Evolutionary conservation across 2,888 invertebrate species (phyloP), one percentile per base, ranked within the genome.

Genomic region (Yponomeuta plumbellus): DNA sequence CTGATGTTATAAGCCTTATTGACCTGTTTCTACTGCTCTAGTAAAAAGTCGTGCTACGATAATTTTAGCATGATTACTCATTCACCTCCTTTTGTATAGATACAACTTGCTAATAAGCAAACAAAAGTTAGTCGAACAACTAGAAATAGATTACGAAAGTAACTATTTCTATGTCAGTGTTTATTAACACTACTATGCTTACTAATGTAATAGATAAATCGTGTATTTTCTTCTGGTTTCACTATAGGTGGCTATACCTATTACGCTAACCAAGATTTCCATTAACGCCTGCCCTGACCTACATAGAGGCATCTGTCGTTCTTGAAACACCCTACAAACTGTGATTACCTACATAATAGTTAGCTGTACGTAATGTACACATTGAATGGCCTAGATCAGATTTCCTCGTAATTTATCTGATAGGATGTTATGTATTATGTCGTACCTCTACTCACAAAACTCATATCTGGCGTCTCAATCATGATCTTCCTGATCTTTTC

Each of bases 221-320:
- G 10, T 17, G 44, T 17, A 4, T 52, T 17, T 52, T 17, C 17
- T 17, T 52, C 44, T 52, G 44, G 44, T 52, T 52, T 52, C 44
- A 17, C 44, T 17, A 52, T 52, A 52, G 13, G 44, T 52, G 17
- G 1, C 44, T 52, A 52, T 52, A 13, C 13, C 5, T 39, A 8
- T 6, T 44, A 44, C 44, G 13, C 44, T 17, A 52, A 6, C 5
- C 44, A 52, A 52, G 44, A 52, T 52, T 52, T 52, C 10, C 17
- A 17, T 3, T 3, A 52, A 52, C 44, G 44, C 13, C 21, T 59
- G 59, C 67, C 64, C 57, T 67, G 67, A 67, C 67, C 67, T 40
- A 61, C 64, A 64, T 67, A 64, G n/a, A 40, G 34, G 64, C 34
- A n/a, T 67, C 66, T 61, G 64, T 67, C 20, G 26, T 23, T 61